Conservation (phyloP, 1,140 invertebrate genomes). For the Mylabris phalerata region DNA sequence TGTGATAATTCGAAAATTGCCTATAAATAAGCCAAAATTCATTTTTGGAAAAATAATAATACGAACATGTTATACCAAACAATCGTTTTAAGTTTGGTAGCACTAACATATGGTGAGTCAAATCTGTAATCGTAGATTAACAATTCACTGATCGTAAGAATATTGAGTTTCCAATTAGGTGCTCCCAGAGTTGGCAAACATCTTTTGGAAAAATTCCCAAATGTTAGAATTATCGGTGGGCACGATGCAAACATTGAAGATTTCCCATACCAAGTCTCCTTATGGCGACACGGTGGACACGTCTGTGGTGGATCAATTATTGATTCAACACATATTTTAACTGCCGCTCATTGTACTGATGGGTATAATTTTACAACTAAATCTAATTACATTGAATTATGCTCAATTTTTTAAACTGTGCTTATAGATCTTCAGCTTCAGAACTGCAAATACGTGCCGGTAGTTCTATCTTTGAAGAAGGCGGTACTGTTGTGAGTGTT, state of each 20-base stretch:
- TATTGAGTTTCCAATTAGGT: too few relatives aligned
- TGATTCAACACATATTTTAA: conserved; percentile 1
- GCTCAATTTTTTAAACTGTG: not conserved
- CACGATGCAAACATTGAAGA: conserved; percentile 40
- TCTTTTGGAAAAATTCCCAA: not conserved
- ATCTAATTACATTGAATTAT: not conserved
- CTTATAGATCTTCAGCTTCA: too few relatives aligned
- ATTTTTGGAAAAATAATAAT: too few relatives aligned
- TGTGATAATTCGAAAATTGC: too few relatives aligned
- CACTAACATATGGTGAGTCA: too few relatives aligned
- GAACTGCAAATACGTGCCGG: conserved; percentile 1
- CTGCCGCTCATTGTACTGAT: conserved; percentile 19
- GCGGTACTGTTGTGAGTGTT: not conserved
- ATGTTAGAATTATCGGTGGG: conserved; percentile 46
- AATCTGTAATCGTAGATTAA: too few relatives aligned
- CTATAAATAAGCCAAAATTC: too few relatives aligned
- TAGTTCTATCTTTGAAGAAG: not conserved
- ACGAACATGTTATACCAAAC: too few relatives aligned
- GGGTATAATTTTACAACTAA: not conserved
- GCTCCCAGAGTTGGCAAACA: too few relatives aligned
- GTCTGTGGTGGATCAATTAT: conserved; percentile 17
- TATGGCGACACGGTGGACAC: conserved; percentile 25
- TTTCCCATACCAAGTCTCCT: conserved; percentile 49
- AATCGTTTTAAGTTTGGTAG: too few relatives aligned
- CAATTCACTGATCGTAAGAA: too few relatives aligned